Evolutionary conservation across 2,888 invertebrate species (phyloP).

Genomic region (Tanaodytes sp.): DNA sequence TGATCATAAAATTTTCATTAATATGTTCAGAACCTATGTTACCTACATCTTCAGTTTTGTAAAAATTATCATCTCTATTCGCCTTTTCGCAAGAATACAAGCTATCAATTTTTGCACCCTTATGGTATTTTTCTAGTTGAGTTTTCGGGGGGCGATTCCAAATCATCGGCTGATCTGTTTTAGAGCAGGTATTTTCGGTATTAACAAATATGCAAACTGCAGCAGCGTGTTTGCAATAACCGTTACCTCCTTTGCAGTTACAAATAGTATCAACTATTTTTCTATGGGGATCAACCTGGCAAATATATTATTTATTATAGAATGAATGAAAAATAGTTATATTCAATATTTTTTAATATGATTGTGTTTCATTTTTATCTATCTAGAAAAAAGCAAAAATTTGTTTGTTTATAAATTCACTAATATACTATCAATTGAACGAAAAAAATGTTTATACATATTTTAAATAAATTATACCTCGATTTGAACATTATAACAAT

Average conservation of each 20-base stretch:
- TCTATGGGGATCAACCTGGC: background rate
- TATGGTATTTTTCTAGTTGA: background rate
- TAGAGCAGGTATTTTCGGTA: constrained; percentile 3
- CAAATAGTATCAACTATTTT: background rate
- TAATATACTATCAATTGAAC: background rate
- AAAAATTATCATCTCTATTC: background rate
- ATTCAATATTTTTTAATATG: background rate
- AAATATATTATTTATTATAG: no score
- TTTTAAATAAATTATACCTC: background rate
- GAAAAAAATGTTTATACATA: background rate
- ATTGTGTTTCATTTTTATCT: background rate
- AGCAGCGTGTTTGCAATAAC: constrained; percentile 7
- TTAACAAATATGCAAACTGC: constrained; percentile 1
- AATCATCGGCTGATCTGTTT: constrained; percentile 9
- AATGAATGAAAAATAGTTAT: no score
- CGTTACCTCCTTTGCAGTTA: constrained; percentile 2
- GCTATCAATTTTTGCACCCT: background rate
- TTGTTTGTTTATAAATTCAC: no score
- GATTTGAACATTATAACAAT: background rate
- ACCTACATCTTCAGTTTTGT: background rate
- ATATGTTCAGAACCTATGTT: background rate
- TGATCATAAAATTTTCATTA: background rate
- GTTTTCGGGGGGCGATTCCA: constrained; percentile 6
- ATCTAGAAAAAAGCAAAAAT: no score
- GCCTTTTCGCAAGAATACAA: background rate